Conservation (phyloP, 2,797 vertebrate species). For the Gadopsis marmoratus region DNA sequence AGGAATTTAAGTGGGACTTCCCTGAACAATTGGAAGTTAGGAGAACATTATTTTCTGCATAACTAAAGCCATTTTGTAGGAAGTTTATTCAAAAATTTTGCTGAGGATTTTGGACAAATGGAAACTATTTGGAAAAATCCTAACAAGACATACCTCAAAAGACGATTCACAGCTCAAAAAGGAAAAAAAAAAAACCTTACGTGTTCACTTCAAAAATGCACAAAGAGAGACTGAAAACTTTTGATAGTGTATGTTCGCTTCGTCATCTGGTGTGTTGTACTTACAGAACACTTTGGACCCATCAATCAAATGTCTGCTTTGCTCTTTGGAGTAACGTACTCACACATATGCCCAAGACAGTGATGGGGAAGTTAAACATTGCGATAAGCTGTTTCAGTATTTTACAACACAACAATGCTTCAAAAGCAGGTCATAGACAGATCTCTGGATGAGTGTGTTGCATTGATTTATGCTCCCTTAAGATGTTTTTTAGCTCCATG, state of each 20-base stretch:
- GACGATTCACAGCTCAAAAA: neutral
- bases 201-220: conserved; percentile 26
- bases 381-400: conserved; percentile 36
- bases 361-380: conserved; percentile 18
- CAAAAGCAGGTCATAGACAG: conserved; percentile 60
- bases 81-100: conserved; percentile 24
- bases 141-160: conserved; percentile 17
- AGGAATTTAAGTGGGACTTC: conserved; percentile 52
- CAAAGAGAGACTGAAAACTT: conserved; percentile 33
- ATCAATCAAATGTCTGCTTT: conserved; percentile 51
- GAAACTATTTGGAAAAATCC: conserved; percentile 23
- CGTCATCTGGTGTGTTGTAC: conserved; percentile 30
- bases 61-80: conserved; percentile 17
- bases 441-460: conserved; percentile 49
- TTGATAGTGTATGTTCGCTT: conserved; percentile 34
- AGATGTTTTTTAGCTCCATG: conserved; percentile 52
- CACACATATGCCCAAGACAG: conserved; percentile 38
- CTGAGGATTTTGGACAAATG: conserved; percentile 26
- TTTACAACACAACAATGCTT: conserved; percentile 49
- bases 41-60: conserved; percentile 41
- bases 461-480: conserved; percentile 64
- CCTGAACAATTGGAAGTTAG: conserved; percentile 40
- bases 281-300: conserved; percentile 30
- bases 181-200: neutral
- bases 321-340: conserved; percentile 45